Evolutionary conservation across 2,113 vertebrate species (phyloP), one percentile per base, ranked within the genome.

Genomic region (Pterocles gutturalis): DNA sequence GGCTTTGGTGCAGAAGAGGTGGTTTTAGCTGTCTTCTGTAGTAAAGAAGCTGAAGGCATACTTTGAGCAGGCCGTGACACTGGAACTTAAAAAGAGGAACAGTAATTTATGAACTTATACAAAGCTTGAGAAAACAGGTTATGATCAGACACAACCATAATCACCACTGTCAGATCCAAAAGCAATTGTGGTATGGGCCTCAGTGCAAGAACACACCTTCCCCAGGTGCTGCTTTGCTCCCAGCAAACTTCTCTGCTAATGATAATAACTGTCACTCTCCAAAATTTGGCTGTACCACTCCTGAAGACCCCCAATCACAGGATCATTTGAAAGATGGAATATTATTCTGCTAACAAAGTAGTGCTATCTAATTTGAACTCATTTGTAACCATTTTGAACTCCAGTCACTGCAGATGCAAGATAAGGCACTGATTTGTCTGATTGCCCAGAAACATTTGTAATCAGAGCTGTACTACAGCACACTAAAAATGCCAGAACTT

Each of bases 11-110:
- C 83, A 43, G 98, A 92, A 0, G 98, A 96, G 36, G 96, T 77
- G 67, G 96, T 65, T 77, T 97, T 97, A 75, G 98, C 95, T 17
- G 98, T 96, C 73, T 99, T 99, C 97, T 99, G 99, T 8, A 98
- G 90, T n/a, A 71, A 55, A 12, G 98, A 72, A 53, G 98, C 17
- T 26, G 94, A 73, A 13, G 98, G 87, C 28, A 65, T 83, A 46
- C 83, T 97, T 84, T 98, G 98, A 90, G 98, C 90, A 36, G 98
- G 96, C 45, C 98, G 97, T 25, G 98, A 92, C 85, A 83, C 97
- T 97, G 83, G 75, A 95, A 19, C 80, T 81, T 51, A 26, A 93
- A 77, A 51, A 89, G 17, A 95, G 21, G 25, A 67, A 66, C 19
- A 49, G 10, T 43, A 26, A 69, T 20, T 71, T 53, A 91, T 28